phyloP scores from a whole-genome alignment of 2,888 invertebrate species.

The Hyles lineata region DNA sequence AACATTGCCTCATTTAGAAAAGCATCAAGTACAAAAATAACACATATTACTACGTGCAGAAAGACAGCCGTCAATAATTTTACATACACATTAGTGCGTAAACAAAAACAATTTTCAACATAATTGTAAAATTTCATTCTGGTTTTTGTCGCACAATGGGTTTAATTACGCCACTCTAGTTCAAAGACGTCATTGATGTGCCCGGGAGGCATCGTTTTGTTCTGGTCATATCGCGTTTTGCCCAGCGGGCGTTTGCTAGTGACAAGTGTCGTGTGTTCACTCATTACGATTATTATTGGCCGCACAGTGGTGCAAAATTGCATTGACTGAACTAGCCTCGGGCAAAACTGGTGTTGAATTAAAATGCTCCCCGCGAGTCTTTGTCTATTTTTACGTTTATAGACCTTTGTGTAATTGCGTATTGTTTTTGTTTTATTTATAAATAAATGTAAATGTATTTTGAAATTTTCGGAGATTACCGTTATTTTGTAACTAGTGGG shows the following conservation, averaged over 20 bases:
- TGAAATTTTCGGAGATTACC: too few species aligned
- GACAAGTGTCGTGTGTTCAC: conserved; percentile 33
- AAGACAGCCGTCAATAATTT: background rate
- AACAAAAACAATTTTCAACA: background rate
- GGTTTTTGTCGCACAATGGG: conserved; percentile 12
- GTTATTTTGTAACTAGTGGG: too few species aligned
- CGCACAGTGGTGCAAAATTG: conserved; percentile 22
- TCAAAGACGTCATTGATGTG: conserved; percentile 42
- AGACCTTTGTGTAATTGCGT: background rate
- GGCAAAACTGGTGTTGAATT: conserved; percentile 6
- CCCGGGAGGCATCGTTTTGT: conserved; percentile 29
- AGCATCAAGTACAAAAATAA: too few species aligned
- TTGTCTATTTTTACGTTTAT: background rate
- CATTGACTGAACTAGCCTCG: conserved; percentile 15
- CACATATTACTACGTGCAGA: too few species aligned
- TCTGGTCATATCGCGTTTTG: conserved; percentile 29
- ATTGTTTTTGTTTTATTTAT: too few species aligned
- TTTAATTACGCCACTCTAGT: conserved; percentile 22
- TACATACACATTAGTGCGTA: background rate
- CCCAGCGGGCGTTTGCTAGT: conserved; percentile 32
- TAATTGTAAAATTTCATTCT: background rate
- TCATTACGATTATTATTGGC: conserved; percentile 30
- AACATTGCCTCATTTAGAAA: too few species aligned
- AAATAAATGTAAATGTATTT: too few species aligned
- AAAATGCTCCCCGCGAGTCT: background rate